Evolutionary conservation across 2,888 invertebrate species (phyloP), one percentile per base, ranked within the genome.

Genomic region (Alitta virens): DNA sequence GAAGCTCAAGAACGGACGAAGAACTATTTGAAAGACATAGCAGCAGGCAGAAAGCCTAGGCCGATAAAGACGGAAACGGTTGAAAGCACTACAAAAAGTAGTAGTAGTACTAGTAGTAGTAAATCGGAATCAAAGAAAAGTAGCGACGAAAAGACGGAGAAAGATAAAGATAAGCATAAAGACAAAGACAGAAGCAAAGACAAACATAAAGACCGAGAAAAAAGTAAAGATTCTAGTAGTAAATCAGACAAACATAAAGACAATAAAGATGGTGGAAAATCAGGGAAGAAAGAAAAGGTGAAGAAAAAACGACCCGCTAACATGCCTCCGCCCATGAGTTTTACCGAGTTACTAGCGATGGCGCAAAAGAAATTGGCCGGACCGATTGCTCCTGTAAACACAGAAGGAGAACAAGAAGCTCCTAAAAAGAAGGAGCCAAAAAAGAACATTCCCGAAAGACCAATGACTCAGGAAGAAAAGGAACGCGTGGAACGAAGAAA

Each of bases 401-500:
- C 40, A 23, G 24, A 38, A 5, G 40, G 23, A 5, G 49, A 23
- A 33, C 12, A 54, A n/a, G 33, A 54, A 27, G 18, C 5, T 5
- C 12, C 14, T n/a, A 25, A 25, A n/a, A 46, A 46, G 49, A 57
- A 57, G 51, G 33, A 33, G 7, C 1, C 1, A n/a, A 51, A 38
- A 21, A 21, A 23, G 38, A 54, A 42, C 21, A 42, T 24, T 12
- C 52, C 52, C 21, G 14, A 24, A 1, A 59, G 60, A 16, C 60
- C 54, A 1, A 53, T 60, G 60, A 60, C 60, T 12, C 60, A 60
- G 40, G 54, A 60, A 42, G 60, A 60, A 25, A 60, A 60, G 27
- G 54, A 60, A 14, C 46, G 60, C 14, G 7, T 25, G 3, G 26
- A 14, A 2, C 23, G 60, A 25, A 60, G 42, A 26, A 2, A 54